Conservation (phyloP, 2,797 vertebrate genomes). For the Diceros bicornis region DNA sequence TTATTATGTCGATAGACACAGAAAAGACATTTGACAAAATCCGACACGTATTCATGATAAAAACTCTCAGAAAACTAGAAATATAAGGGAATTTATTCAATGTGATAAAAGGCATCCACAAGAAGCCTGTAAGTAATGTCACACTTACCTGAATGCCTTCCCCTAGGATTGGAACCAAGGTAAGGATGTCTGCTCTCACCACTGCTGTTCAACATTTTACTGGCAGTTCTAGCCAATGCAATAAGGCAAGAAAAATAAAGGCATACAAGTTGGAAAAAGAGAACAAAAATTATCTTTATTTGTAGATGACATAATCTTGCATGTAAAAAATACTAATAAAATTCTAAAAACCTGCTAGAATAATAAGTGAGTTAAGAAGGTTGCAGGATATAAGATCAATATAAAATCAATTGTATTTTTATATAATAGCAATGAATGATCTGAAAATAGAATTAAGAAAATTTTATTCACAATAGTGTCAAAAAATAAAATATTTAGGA, state of each 20-base stretch:
- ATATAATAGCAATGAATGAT: not conserved
- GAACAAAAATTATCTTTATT: not conserved
- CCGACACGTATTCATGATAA: not conserved
- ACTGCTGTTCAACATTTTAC: not conserved
- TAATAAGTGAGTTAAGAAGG: constrained; percentile 42
- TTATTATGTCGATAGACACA: not conserved
- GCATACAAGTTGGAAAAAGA: not conserved
- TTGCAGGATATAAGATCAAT: not conserved
- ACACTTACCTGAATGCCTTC: not conserved
- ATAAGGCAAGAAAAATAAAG: not conserved
- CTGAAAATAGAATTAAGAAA: constrained; percentile 36
- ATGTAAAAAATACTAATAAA: constrained; percentile 20
- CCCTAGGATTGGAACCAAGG: not conserved
- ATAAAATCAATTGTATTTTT: constrained; percentile 17
- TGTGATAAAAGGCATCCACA: not conserved
- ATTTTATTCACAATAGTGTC: not conserved
- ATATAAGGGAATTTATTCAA: not conserved
- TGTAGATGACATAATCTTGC: not conserved
- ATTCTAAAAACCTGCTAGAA: not conserved
- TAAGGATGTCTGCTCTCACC: not conserved
- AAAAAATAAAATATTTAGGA: constrained; percentile 14
- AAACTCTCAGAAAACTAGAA: not conserved
- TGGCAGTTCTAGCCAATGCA: not conserved
- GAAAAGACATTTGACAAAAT: constrained; percentile 4
- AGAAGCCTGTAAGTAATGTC: not conserved